A percentile compares a stretch with the other conserved stretches of the same genome.
Evolutionary conservation across 2,113 vertebrate species (phyloP).

Genomic region (Gymnobelideus leadbeateri): DNA sequence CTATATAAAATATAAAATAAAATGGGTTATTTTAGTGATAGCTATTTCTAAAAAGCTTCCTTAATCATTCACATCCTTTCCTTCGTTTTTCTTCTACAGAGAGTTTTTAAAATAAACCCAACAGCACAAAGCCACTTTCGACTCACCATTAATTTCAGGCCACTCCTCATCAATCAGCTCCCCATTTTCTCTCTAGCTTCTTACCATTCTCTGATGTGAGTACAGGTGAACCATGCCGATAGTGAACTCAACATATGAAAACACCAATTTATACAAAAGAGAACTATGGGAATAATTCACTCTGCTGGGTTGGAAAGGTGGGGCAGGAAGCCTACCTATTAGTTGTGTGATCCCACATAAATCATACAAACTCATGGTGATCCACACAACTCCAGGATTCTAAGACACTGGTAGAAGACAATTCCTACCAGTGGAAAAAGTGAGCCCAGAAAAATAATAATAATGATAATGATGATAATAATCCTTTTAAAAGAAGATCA

Average conservation of each 20-base stretch:
- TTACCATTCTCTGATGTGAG: background rate
- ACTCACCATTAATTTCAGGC: background rate
- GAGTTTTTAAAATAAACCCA: background rate
- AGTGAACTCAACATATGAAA: constrained; percentile 39
- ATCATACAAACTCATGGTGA: background rate
- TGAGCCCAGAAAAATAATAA: background rate
- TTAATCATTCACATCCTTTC: background rate
- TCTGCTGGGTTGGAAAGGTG: background rate
- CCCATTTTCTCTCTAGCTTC: background rate
- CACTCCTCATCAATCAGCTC: background rate
- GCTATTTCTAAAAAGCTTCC: background rate
- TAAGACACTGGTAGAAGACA: background rate
- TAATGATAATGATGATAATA: background rate
- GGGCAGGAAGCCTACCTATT: background rate
- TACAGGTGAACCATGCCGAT: background rate
- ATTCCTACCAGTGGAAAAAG: background rate
- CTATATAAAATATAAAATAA: constrained; percentile 52
- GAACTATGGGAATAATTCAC: constrained; percentile 45
- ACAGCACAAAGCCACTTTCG: background rate
- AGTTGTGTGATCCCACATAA: background rate
- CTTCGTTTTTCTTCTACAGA: background rate
- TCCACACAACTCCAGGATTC: background rate
- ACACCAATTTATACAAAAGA: constrained; percentile 38
- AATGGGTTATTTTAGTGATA: constrained; percentile 62
- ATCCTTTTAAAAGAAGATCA: background rate